A percentile compares a stretch with the other conserved stretches of the same genome.
These are phyloP conservation scores for Scaptomyza tumidula DNA, from an alignment of 2,888 invertebrate genomes.

Conservation along the genomic window DNA sequence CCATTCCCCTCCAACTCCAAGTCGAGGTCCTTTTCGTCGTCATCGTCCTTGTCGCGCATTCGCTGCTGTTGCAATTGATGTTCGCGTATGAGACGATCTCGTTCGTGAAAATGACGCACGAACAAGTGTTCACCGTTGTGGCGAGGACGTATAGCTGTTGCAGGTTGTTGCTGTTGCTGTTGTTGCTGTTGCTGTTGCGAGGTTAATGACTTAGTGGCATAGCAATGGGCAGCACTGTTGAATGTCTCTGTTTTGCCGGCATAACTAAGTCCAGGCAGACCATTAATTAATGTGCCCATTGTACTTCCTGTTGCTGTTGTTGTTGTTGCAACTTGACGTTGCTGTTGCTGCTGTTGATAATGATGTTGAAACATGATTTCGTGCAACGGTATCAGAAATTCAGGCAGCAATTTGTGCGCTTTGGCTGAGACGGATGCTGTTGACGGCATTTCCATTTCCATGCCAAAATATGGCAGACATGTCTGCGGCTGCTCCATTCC, in stretches of 20 bases:
- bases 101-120: conserved; percentile 84
- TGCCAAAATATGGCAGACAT: conserved; percentile 79
- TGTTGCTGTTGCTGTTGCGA: conserved; percentile 52
- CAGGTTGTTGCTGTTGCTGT: conserved; percentile 45
- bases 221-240: conserved; percentile 27
- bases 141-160: conserved; percentile 45
- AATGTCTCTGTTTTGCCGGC: conserved; percentile 59
- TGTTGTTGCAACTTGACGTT: conserved; percentile 23
- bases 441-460: conserved; percentile 62
- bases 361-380: conserved; percentile 79
- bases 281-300: conserved; percentile 66
- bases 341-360: conserved; percentile 67
- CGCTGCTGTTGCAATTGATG: conserved; percentile 84
- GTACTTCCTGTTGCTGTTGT: conserved; percentile 39
- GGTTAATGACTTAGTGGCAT: conserved; percentile 80
- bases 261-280: conserved; percentile 46
- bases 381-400: conserved; percentile 78
- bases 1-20: conserved; percentile 3
- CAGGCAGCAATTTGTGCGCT: conserved; percentile 70
- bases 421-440: conserved; percentile 46
- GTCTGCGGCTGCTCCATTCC: conserved; percentile 58
- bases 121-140: conserved; percentile 80
- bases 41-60: conserved; percentile 48
- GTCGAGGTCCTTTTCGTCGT: conserved; percentile 5
- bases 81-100: conserved; percentile 84